Percentiles rank a stretch among this genome's conserved stretches.
Conservation (phyloP, 2,888 invertebrate genomes). For the Tyria jacobaeae region DNA sequence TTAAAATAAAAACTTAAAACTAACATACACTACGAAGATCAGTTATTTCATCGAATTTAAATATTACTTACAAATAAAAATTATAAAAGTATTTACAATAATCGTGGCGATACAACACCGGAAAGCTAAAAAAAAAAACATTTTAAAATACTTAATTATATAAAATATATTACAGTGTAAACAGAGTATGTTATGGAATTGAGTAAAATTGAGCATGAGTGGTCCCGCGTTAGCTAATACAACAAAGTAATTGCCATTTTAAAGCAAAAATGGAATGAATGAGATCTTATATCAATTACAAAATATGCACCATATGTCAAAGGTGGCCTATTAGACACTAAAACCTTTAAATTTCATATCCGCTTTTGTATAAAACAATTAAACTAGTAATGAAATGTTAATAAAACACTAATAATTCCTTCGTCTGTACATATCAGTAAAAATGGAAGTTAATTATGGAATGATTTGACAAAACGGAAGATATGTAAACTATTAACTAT, state of each 20-base stretch:
- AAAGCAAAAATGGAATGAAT: slow-evolving; percentile 81
- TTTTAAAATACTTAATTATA: slow-evolving; percentile 47
- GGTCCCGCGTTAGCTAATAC: slow-evolving; percentile 61
- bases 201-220: slow-evolving; percentile 56
- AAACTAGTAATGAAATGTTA: slow-evolving; percentile 14
- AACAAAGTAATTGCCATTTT: slow-evolving; percentile 53
- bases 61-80: slow-evolving; percentile 58
- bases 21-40: slow-evolving; percentile 77
- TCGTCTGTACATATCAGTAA: slow-evolving; percentile 25
- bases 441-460: slow-evolving; percentile 79
- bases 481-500: slow-evolving; percentile 57
- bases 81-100: slow-evolving; percentile 59
- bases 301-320: slow-evolving; percentile 24
- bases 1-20: slow-evolving; percentile 60
- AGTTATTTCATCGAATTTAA: slow-evolving; percentile 74
- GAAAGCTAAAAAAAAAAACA: slow-evolving; percentile 38
- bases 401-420: slow-evolving; percentile 8
- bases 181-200: slow-evolving; percentile 52
- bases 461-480: slow-evolving; percentile 71
- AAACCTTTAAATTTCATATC: slow-evolving; percentile 1
- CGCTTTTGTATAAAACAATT: slow-evolving; percentile 13
- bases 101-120: slow-evolving; percentile 43
- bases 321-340: slow-evolving; percentile 6
- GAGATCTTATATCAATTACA: slow-evolving; percentile 73
- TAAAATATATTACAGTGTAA: slow-evolving; percentile 56